phyloP scores from a whole-genome alignment of 2,113 vertebrate genomes.

The Takifugu bimaculatus region DNA sequence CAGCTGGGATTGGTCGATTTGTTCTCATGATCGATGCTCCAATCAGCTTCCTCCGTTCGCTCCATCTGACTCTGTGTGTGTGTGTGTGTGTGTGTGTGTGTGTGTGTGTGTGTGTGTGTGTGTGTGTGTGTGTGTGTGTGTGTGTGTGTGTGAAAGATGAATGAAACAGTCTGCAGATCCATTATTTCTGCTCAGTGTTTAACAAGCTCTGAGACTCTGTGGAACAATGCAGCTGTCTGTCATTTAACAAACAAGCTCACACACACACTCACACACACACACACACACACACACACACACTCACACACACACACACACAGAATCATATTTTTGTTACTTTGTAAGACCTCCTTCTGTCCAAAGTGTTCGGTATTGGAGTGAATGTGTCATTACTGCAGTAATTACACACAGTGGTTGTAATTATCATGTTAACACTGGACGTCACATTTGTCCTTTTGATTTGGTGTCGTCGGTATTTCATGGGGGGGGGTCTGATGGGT shows the following conservation, averaged over 20 bases:
- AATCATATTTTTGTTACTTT: constrained; percentile 3
- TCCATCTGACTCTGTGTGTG: not conserved
- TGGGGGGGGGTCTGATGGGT: too few species aligned
- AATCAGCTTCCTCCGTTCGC: too few species aligned
- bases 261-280: constrained; percentile 13
- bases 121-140: constrained; percentile 1
- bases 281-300: constrained; percentile 7
- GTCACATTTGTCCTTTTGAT: not conserved
- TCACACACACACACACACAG: constrained; percentile 9
- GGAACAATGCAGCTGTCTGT: constrained; percentile 38
- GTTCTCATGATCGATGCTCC: too few species aligned
- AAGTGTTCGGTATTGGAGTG: constrained; percentile 31
- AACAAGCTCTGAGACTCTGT: constrained; percentile 42
- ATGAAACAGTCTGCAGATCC: not conserved
- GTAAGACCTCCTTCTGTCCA: constrained; percentile 20
- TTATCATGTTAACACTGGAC: constrained; percentile 23
- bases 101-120: not conserved
- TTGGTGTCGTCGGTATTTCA: not conserved
- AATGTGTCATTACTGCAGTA: constrained; percentile 46
- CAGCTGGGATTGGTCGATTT: too few species aligned
- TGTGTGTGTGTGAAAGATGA: not conserved
- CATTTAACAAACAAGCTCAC: constrained; percentile 25
- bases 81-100: not conserved
- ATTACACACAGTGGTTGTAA: constrained; percentile 39
- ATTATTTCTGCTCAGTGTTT: constrained; percentile 30